A percentile compares a stretch with the other conserved stretches of the same genome.
Conservation (phyloP, 2,888 invertebrate genomes). For the Nomada hirtipes region DNA sequence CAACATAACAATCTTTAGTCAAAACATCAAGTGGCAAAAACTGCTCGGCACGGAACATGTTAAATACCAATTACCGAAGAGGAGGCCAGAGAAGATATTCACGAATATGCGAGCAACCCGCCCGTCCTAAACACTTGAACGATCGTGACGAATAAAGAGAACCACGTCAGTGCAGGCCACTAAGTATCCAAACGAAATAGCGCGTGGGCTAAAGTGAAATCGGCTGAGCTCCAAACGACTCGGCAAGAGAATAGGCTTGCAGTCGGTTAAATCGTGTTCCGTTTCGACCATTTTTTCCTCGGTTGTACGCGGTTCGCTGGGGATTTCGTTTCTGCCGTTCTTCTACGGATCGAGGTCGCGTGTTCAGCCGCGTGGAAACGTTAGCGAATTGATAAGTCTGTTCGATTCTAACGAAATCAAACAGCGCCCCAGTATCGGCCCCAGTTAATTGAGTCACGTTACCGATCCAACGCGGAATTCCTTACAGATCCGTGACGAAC, state of each 20-base stretch:
- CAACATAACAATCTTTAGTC: too few relatives aligned
- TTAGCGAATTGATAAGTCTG: constrained; percentile 23
- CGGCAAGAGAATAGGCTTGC: background rate
- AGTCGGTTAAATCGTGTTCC: constrained; percentile 16
- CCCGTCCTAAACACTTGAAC: too few relatives aligned
- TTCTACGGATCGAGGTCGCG: constrained; percentile 34
- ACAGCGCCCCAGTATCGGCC: background rate
- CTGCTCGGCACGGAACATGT: too few relatives aligned
- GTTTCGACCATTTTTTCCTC: constrained; percentile 6
- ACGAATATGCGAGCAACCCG: too few relatives aligned
- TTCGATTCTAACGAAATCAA: constrained; percentile 21
- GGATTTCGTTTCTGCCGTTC: constrained; percentile 19
- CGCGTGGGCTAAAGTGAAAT: constrained; percentile 27
- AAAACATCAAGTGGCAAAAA: too few relatives aligned
- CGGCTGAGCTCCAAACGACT: background rate
- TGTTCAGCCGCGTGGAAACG: constrained; percentile 34
- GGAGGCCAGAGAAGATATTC: too few relatives aligned
- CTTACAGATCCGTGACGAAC: background rate
- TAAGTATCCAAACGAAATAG: background rate
- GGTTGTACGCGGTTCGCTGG: background rate
- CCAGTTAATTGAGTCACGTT: constrained; percentile 31
- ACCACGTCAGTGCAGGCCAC: background rate
- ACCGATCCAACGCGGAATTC: constrained; percentile 1
- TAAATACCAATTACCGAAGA: too few relatives aligned
- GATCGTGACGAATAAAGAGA: too few relatives aligned